Percentiles rank a stretch among this genome's conserved stretches.
Evolutionary conservation across 2,797 vertebrate genomes (phyloP).

Genomic region (Aeoliscus strigatus): DNA sequence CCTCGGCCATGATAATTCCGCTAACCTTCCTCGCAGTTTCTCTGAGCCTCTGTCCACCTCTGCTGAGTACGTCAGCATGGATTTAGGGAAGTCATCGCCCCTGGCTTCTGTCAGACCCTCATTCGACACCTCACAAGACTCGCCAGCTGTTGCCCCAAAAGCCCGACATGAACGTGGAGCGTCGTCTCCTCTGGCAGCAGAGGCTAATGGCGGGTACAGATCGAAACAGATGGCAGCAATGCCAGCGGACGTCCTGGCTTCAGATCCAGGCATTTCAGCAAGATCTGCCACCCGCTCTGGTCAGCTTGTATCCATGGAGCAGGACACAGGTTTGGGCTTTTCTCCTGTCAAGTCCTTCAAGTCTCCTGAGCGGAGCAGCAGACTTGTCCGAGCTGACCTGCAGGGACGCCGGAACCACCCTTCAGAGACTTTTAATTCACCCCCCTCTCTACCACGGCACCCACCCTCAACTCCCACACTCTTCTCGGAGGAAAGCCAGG

Average conservation of each 20-base stretch:
- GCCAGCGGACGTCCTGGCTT: slow-evolving; percentile 38
- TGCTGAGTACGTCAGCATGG: slow-evolving; percentile 73
- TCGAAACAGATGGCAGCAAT: slow-evolving; percentile 48
- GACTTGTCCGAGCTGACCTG: slow-evolving; percentile 55
- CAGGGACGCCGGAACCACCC: slow-evolving; percentile 63
- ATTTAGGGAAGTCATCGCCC: slow-evolving; percentile 56
- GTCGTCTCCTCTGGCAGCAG: slow-evolving; percentile 59
- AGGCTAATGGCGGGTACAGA: slow-evolving; percentile 45
- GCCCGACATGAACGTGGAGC: slow-evolving; percentile 52
- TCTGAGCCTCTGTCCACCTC: slow-evolving; percentile 74
- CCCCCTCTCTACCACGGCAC: slow-evolving; percentile 53
- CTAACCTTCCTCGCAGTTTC: slow-evolving; percentile 76
- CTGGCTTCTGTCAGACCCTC: slow-evolving; percentile 61
- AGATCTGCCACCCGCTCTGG: slow-evolving; percentile 43
- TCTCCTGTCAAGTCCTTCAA: slow-evolving; percentile 66
- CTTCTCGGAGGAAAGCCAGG: slow-evolving; percentile 65
- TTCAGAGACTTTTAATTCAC: slow-evolving; percentile 67
- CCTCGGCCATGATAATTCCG: slow-evolving; percentile 60
- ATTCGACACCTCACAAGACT: slow-evolving; percentile 55
- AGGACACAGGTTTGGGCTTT: slow-evolving; percentile 59
- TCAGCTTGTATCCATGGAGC: slow-evolving; percentile 55
- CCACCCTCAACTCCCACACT: slow-evolving; percentile 64
- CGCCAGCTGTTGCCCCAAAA: slow-evolving; percentile 58
- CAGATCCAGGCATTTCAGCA: slow-evolving; percentile 55
- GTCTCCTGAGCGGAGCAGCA: slow-evolving; percentile 64